Evolutionary conservation across 1,140 invertebrate species (phyloP).

Genomic region (Penaeus japonicus): DNA sequence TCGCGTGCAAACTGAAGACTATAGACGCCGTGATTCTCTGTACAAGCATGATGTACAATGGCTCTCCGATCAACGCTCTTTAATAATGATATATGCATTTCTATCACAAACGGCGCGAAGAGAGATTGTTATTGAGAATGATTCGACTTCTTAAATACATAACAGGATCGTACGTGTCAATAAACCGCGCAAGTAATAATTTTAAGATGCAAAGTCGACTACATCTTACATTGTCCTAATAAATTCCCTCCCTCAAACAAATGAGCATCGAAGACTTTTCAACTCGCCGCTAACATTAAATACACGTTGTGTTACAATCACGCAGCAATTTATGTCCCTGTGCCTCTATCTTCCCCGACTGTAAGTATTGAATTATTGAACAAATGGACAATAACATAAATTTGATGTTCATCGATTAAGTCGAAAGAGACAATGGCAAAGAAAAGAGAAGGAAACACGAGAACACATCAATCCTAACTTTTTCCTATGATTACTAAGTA

Average conservation of each 20-base stretch:
- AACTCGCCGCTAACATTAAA: conserved; percentile 11
- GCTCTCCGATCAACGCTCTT: no score
- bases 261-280: background rate
- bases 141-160: no score
- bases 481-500: no score
- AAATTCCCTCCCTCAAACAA: conserved; percentile 27
- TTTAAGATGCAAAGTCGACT: conserved; percentile 32
- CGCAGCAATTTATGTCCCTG: conserved; percentile 33
- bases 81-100: no score
- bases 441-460: background rate
- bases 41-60: no score
- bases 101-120: no score
- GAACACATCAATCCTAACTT: background rate
- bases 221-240: conserved; percentile 21
- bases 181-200: background rate
- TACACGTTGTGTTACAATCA: conserved; percentile 33
- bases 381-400: conserved; percentile 45
- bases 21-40: no score
- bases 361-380: conserved; percentile 44
- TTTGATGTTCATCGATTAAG: conserved; percentile 37
- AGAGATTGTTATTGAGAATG: no score
- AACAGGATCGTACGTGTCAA: background rate
- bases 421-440: conserved; percentile 13
- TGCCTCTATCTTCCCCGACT: conserved; percentile 34
- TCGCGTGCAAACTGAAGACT: no score